Evolutionary conservation across 2,113 vertebrate species (phyloP).

Genomic region (Cercopithecus mona): DNA sequence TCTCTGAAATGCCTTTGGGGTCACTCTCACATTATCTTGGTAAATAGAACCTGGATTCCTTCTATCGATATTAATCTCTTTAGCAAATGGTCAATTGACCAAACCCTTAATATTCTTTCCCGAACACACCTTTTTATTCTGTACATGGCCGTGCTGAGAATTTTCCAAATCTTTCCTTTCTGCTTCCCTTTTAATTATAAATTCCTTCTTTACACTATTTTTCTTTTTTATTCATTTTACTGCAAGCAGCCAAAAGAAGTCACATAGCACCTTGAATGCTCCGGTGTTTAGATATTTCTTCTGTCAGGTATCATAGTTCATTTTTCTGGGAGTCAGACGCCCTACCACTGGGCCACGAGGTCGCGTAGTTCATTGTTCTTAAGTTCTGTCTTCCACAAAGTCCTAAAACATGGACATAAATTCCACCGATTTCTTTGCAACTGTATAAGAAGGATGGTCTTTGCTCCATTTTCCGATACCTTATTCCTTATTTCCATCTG

Average conservation of each 20-base stretch:
- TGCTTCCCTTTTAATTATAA: neutral
- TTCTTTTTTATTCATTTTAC: neutral
- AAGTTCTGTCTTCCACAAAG: neutral
- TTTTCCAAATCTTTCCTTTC: neutral
- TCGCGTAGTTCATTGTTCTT: neutral
- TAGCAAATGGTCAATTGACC: neutral
- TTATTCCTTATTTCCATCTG: neutral
- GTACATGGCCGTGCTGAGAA: neutral
- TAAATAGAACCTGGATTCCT: neutral
- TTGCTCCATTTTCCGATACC: neutral
- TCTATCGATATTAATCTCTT: neutral
- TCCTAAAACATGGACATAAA: neutral
- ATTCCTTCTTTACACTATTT: neutral
- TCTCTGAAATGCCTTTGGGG: neutral
- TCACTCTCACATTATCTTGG: neutral
- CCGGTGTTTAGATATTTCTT: neutral
- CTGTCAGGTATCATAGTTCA: neutral
- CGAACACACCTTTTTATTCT: neutral
- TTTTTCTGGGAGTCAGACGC: neutral
- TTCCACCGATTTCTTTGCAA: neutral
- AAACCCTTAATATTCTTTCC: neutral
- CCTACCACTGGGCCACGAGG: too few relatives aligned
- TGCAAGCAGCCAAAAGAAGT: neutral
- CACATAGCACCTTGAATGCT: neutral
- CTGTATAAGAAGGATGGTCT: neutral